Conservation (phyloP, 2,888 invertebrate genomes). For the Athalia circularis region DNA sequence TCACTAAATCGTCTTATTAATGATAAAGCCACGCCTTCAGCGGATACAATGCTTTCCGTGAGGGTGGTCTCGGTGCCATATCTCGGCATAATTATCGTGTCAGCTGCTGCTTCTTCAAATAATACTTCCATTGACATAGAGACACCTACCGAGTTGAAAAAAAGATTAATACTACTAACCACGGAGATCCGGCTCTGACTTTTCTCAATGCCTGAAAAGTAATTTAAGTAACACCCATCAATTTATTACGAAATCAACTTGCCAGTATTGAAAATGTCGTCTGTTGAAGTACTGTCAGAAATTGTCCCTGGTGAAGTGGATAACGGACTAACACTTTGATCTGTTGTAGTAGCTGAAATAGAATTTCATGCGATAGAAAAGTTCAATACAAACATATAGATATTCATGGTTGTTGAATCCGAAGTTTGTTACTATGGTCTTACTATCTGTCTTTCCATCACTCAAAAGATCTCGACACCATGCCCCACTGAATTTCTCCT, state of each 20-base stretch:
- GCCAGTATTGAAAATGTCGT: conserved; percentile 75
- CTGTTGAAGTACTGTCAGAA: conserved; percentile 75
- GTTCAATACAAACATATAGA: background rate
- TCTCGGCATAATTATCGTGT: conserved; percentile 65
- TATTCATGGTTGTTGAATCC: background rate
- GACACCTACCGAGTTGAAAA: conserved; percentile 69
- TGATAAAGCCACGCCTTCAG: conserved; percentile 87
- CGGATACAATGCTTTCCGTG: conserved; percentile 78
- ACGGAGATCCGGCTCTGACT: too few species aligned
- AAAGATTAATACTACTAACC: conserved; percentile 2
- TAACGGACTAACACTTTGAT: conserved; percentile 76
- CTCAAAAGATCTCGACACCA: conserved; percentile 70
- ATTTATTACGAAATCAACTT: conserved; percentile 75
- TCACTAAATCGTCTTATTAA: conserved; percentile 86
- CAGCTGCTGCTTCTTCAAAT: conserved; percentile 78
- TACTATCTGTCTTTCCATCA: conserved; percentile 76
- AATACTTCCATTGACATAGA: conserved; percentile 81
- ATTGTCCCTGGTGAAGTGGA: conserved; percentile 75
- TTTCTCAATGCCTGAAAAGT: conserved; percentile 9
- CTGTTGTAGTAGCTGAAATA: conserved; percentile 74
- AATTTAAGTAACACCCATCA: background rate
- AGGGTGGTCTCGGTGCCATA: conserved; percentile 73
- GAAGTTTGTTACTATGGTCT: conserved; percentile 55
- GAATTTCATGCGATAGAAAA: background rate
- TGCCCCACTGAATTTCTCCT: conserved; percentile 68